phyloP scores from a whole-genome alignment of 2,888 invertebrate species.

The Papilio protenor region DNA sequence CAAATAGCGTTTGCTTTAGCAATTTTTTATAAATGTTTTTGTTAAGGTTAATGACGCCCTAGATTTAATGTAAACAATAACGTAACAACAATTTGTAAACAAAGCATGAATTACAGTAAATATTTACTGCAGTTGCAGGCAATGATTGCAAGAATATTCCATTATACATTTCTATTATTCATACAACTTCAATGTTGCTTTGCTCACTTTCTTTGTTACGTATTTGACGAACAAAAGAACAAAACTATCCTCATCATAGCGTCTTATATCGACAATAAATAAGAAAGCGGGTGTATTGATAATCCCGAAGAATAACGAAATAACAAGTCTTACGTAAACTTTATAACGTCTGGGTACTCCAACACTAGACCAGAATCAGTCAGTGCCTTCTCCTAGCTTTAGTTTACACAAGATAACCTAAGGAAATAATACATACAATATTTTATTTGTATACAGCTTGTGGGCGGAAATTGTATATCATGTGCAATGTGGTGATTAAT shows the following conservation, averaged over 20 bases:
- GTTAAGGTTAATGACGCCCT: background rate
- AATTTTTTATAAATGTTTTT: background rate
- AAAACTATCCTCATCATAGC: background rate
- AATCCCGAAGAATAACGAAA: background rate
- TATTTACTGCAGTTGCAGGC: background rate
- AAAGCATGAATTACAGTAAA: background rate
- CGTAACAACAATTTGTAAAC: background rate
- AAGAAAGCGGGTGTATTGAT: background rate
- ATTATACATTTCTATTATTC: background rate
- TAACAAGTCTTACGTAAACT: background rate
- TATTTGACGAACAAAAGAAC: background rate
- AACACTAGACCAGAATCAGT: constrained; percentile 6
- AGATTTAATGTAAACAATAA: background rate
- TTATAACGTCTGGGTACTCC: background rate
- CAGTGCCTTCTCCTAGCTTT: constrained; percentile 8
- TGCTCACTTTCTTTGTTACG: background rate
- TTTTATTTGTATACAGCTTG: background rate
- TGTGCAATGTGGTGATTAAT: background rate
- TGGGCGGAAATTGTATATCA: background rate
- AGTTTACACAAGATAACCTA: constrained; percentile 12
- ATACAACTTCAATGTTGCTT: background rate
- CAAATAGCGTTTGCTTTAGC: background rate
- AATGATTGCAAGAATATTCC: background rate
- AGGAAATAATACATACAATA: background rate
- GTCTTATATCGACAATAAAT: background rate